phyloP scores from a whole-genome alignment of 1,140 invertebrate species.

The Drosophila subobscura region DNA sequence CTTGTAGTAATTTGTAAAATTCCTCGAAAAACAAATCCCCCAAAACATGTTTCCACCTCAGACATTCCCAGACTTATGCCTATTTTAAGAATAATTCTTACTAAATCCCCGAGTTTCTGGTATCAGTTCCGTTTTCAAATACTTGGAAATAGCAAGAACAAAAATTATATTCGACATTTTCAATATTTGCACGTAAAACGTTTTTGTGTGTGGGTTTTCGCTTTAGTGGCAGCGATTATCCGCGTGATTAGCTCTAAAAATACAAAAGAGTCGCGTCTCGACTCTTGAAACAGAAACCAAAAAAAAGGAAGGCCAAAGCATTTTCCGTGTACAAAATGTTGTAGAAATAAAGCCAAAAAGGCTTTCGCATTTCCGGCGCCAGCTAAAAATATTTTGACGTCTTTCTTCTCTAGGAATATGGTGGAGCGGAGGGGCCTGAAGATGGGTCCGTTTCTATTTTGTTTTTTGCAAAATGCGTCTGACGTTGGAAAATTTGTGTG shows the following conservation, averaged over 20 bases:
- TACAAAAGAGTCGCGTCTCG: slow-evolving; percentile 31
- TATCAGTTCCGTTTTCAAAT: no score
- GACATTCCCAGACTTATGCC: no score
- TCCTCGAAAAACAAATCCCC: slow-evolving; percentile 4
- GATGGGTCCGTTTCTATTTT: slow-evolving; percentile 7
- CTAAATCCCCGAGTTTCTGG: background rate
- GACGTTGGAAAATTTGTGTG: slow-evolving; percentile 27
- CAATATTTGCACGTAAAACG: slow-evolving; percentile 31
- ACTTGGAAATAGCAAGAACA: no score
- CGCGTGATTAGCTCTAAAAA: slow-evolving; percentile 70
- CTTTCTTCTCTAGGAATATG: slow-evolving; percentile 36
- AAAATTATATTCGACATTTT: background rate
- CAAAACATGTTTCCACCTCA: background rate
- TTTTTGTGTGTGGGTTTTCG: background rate
- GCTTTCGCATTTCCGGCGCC: slow-evolving; percentile 76
- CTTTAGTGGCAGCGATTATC: slow-evolving; percentile 57
- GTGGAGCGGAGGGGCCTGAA: background rate
- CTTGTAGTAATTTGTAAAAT: slow-evolving; percentile 1
- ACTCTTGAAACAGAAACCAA: slow-evolving; percentile 9
- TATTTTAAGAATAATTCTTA: no score
- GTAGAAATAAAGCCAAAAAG: slow-evolving; percentile 41
- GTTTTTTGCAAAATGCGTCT: slow-evolving; percentile 58
- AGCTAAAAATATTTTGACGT: slow-evolving; percentile 77
- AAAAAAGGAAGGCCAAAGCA: slow-evolving; percentile 19
- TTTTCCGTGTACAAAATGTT: slow-evolving; percentile 16